Base-by-base conservation (phyloP, 2,888 invertebrate species). In the Ephialtes manifestator region DNA sequence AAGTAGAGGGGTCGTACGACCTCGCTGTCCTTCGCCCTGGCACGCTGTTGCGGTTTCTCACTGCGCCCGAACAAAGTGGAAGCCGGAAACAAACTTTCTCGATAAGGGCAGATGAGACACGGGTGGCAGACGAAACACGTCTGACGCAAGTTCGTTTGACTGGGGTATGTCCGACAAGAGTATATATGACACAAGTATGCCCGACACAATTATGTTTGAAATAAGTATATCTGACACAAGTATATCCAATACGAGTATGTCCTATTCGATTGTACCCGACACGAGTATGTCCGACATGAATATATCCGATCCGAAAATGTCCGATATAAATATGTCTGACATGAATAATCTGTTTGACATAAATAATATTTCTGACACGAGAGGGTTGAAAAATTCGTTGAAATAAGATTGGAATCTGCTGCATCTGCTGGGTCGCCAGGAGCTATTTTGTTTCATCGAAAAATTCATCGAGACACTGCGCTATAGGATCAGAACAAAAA, bases 11-110 rank as follows among this genome's bases (percentile, higher is more conserved):
- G 24, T 28, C 63, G 46, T 72, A 58, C 39, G 63, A 79, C 31
- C 70, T 43, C 76, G 20, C 18, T 35, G 68, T 60, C 11, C 53
- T 72, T 83, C 60, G 24, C 46, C 18, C 58, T 67, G 20, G 46
- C 60, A 58, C 58, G 18, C 31, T 51, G 31, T 28, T 24, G 58
- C 48, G 31, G 63, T n/a, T 48, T 35, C 20, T n/a, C 60, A 7
- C 7, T 35, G 46, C 2, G 15, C 15, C 51, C 24, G 3, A 77
- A 67, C 58, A 18, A 5, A 15, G 63, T 51, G 55, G 43, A 63
- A 74, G 51, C 68, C 60, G n/a, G 74, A 60, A 74, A 74, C 35
- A 79, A 83, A 83, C 68, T 83, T 83, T 72, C 28, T 70, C 60
- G 68, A 70, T 79, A 79, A 68, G 72, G 72, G 55, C n/a, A 53